phyloP scores from a whole-genome alignment of 2,888 invertebrate species.

The Phengaris arion region DNA sequence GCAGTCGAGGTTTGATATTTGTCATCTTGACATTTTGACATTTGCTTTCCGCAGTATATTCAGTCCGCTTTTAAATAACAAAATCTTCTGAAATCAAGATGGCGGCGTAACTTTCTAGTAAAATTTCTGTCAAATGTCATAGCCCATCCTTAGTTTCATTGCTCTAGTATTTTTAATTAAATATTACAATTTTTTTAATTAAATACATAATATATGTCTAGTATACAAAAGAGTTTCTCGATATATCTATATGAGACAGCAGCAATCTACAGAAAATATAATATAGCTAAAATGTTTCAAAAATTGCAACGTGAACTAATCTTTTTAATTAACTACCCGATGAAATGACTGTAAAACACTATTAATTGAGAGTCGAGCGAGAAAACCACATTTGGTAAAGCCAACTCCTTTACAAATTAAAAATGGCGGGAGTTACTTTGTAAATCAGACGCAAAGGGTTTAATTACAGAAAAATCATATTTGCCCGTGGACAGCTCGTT shows the following conservation, averaged over 20 bases:
- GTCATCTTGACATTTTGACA: too few species aligned
- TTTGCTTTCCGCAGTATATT: too few species aligned
- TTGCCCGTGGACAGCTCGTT: conserved; percentile 51
- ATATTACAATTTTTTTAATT: too few species aligned
- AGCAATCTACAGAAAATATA: neutral
- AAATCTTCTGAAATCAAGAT: too few species aligned
- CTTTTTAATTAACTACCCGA: conserved; percentile 23
- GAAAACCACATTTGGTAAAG: conserved; percentile 33
- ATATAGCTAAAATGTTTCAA: neutral
- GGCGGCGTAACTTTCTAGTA: too few species aligned
- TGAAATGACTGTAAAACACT: conserved; percentile 22
- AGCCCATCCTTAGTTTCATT: too few species aligned
- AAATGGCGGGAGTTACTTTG: conserved; percentile 50
- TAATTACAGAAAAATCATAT: conserved; percentile 66
- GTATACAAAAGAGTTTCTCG: too few species aligned
- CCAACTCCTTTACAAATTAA: conserved; percentile 52
- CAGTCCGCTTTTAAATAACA: too few species aligned
- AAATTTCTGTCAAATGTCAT: too few species aligned
- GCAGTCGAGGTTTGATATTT: too few species aligned
- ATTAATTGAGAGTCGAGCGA: conserved; percentile 30
- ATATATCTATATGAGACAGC: neutral
- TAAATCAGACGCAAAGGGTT: conserved; percentile 58
- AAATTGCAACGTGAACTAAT: neutral
- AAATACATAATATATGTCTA: too few species aligned
- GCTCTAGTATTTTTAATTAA: too few species aligned